Evolutionary conservation across 2,888 invertebrate species (phyloP).

Genomic region (Drosophila affinis): DNA sequence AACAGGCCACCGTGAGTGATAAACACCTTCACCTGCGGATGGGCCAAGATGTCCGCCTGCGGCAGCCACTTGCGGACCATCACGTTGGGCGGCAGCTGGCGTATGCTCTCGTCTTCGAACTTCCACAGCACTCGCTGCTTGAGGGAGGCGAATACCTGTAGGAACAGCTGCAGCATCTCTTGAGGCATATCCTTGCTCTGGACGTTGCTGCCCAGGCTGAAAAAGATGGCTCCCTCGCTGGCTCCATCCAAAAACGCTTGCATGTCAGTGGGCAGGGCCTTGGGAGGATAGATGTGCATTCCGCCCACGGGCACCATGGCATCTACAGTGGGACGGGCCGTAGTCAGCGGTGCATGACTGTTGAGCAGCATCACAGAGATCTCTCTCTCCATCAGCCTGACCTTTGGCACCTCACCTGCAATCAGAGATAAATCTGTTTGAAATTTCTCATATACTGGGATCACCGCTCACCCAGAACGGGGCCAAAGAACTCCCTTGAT

Average conservation of each 20-base stretch:
- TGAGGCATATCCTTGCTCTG: conserved; percentile 83
- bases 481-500: conserved; percentile 77
- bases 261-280: conserved; percentile 80
- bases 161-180: conserved; percentile 81
- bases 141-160: conserved; percentile 83
- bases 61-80: conserved; percentile 85
- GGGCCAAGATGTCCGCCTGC: conserved; percentile 85
- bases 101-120: conserved; percentile 83
- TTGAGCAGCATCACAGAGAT: conserved; percentile 85
- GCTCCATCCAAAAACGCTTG: conserved; percentile 83
- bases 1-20: conserved; percentile 84
- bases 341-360: conserved; percentile 84
- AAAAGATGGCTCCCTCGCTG: conserved; percentile 84
- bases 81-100: conserved; percentile 83
- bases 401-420: conserved; percentile 80
- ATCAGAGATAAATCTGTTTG: neutral
- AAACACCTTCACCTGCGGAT: conserved; percentile 84
- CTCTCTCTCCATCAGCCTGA: conserved; percentile 84
- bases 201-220: conserved; percentile 84
- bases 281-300: conserved; percentile 84
- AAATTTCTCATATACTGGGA: accelerated
- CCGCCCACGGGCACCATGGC: conserved; percentile 85
- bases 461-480: conserved; percentile 64
- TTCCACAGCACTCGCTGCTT: conserved; percentile 84
- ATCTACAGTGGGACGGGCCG: conserved; percentile 83